Conservation (phyloP, 1,140 invertebrate genomes). For the Pararge aegeria region DNA sequence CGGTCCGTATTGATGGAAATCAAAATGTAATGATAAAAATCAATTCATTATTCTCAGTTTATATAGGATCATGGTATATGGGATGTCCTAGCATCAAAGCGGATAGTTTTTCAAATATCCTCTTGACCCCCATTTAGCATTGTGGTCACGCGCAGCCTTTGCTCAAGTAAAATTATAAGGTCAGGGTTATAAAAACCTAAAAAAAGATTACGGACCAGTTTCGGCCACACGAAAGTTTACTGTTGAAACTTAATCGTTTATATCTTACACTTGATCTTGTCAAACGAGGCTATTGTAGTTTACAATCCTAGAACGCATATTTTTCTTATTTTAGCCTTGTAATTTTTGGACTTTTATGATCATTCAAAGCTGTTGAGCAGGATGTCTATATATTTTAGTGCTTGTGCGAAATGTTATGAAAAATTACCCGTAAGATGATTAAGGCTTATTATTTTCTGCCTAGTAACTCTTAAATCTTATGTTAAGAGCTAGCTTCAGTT, state of each 20-base stretch:
- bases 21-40: conserved; percentile 38
- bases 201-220: not conserved
- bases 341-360: not conserved
- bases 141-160: conserved; percentile 58
- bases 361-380: too few relatives aligned
- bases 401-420: too few relatives aligned
- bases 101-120: conserved; percentile 62
- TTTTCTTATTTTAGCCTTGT: not conserved
- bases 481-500: too few relatives aligned
- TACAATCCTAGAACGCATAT: not conserved
- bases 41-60: conserved; percentile 46
- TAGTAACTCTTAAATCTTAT: too few relatives aligned
- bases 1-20: conserved; percentile 11
- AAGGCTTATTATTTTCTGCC: too few relatives aligned
- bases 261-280: conserved; percentile 5
- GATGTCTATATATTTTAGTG: too few relatives aligned
- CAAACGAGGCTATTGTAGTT: conserved; percentile 7
- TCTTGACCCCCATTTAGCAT: conserved; percentile 47
- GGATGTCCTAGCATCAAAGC: conserved; percentile 32
- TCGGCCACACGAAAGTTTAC: not conserved
- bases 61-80: conserved; percentile 38
- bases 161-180: conserved; percentile 44
- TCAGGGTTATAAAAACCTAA: conserved; percentile 44
- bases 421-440: too few relatives aligned
- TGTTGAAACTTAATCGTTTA: not conserved